phyloP scores from a whole-genome alignment of 2,797 vertebrate genomes.

The Smutsia gigantea region DNA sequence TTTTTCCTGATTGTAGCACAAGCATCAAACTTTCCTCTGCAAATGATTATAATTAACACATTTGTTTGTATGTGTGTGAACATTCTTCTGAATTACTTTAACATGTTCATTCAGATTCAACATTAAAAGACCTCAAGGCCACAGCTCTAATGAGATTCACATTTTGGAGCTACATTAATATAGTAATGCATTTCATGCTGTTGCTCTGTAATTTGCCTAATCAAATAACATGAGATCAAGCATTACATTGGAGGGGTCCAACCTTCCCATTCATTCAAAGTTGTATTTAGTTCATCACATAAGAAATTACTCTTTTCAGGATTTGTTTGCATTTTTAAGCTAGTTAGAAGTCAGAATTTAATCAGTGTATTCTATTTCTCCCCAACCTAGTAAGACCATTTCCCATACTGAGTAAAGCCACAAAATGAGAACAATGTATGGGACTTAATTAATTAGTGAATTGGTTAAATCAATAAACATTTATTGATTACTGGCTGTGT shows the following conservation, averaged over 20 bases:
- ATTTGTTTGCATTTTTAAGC: constrained; percentile 38
- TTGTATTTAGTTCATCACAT: constrained; percentile 38
- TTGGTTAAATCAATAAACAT: neutral
- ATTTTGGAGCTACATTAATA: constrained; percentile 7
- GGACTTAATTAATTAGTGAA: neutral
- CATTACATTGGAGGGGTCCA: neutral
- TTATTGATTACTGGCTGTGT: neutral
- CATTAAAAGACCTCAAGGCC: neutral
- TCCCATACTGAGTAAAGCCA: neutral
- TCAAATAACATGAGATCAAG: constrained; percentile 49
- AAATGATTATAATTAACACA: neutral
- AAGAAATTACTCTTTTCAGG: constrained; percentile 14
- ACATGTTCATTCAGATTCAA: neutral
- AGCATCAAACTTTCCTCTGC: neutral
- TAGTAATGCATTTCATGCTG: neutral
- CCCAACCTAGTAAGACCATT: neutral
- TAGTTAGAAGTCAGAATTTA: constrained; percentile 47
- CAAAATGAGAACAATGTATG: neutral
- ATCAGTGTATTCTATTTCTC: neutral
- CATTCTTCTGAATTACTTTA: neutral
- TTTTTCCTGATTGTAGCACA: neutral
- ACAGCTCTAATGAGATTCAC: neutral
- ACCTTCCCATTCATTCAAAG: neutral
- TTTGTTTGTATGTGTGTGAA: neutral
- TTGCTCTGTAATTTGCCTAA: constrained; percentile 40